Evolutionary conservation across 1,140 invertebrate species (phyloP).

Genomic region (Chironomus striatipennis): DNA sequence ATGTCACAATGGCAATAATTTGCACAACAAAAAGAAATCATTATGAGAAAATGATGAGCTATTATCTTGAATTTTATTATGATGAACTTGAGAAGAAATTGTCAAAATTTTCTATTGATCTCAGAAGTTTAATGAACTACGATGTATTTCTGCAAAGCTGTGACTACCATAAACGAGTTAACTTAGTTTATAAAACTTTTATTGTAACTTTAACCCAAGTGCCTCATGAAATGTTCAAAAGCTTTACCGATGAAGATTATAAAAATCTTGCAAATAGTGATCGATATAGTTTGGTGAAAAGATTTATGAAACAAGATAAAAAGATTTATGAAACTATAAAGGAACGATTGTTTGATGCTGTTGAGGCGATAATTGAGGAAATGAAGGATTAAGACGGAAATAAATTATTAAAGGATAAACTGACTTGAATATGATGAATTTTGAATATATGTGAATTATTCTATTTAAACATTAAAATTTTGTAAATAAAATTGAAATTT

Average conservation of each 20-base stretch:
- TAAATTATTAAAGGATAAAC: no score
- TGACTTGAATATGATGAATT: no score
- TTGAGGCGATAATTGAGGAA: neutral
- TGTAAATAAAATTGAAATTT: no score
- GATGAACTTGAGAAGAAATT: neutral
- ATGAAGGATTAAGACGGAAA: neutral
- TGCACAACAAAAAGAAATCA: neutral
- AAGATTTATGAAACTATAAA: neutral
- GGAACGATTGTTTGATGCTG: neutral
- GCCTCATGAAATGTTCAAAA: neutral
- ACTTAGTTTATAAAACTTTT: neutral
- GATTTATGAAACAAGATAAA: constrained; percentile 4
- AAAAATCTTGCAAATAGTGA: neutral
- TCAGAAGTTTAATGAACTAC: neutral
- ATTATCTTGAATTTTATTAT: neutral
- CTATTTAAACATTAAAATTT: no score
- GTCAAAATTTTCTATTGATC: neutral
- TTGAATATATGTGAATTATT: no score
- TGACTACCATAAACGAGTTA: neutral
- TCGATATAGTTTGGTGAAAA: neutral
- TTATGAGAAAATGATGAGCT: neutral
- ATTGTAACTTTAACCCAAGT: neutral
- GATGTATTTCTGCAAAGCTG: neutral
- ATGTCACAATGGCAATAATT: constrained; percentile 35
- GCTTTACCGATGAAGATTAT: neutral